Percentiles rank a stretch among this genome's conserved stretches.
phyloP scores from a whole-genome alignment of 2,888 invertebrate species.

The Melangyna quadrimaculata region DNA sequence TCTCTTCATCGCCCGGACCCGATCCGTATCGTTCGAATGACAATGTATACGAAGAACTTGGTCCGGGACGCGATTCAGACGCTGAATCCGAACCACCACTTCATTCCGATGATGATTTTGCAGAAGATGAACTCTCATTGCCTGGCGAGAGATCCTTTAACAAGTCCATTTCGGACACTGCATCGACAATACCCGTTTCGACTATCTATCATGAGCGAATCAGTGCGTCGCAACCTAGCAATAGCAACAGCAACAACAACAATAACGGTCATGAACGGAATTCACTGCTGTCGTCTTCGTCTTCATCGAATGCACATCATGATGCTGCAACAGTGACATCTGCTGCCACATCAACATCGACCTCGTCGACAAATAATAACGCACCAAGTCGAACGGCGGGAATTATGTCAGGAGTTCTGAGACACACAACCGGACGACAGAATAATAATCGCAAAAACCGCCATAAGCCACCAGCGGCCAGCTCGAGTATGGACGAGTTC shows the following conservation, averaged over 20 bases:
- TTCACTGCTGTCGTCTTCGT: constrained; percentile 79
- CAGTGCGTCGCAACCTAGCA: constrained; percentile 61
- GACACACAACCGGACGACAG: constrained; percentile 74
- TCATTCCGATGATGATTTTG: constrained; percentile 92
- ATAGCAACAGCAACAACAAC: neutral
- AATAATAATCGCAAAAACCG: constrained; percentile 70
- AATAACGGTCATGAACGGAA: constrained; percentile 77
- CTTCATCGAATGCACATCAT: constrained; percentile 76
- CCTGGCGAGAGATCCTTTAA: constrained; percentile 81
- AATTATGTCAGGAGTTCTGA: constrained; percentile 73
- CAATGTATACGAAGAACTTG: constrained; percentile 91
- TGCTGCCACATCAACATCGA: constrained; percentile 72
- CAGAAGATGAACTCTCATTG: constrained; percentile 89
- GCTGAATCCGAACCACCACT: constrained; percentile 85
- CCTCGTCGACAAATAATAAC: constrained; percentile 73
- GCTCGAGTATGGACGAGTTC: constrained; percentile 73
- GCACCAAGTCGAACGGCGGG: constrained; percentile 68
- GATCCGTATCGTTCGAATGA: constrained; percentile 86
- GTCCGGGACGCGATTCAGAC: constrained; percentile 84
- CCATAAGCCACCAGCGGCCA: constrained; percentile 55
- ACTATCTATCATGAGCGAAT: constrained; percentile 75
- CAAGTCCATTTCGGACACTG: constrained; percentile 74
- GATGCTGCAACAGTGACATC: constrained; percentile 78
- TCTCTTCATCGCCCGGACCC: constrained; percentile 86
- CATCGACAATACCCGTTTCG: constrained; percentile 72